Evolutionary conservation across 2,797 vertebrate genomes (phyloP), one percentile per base, ranked within the genome.

Genomic region (Eidolon dupreanum): DNA sequence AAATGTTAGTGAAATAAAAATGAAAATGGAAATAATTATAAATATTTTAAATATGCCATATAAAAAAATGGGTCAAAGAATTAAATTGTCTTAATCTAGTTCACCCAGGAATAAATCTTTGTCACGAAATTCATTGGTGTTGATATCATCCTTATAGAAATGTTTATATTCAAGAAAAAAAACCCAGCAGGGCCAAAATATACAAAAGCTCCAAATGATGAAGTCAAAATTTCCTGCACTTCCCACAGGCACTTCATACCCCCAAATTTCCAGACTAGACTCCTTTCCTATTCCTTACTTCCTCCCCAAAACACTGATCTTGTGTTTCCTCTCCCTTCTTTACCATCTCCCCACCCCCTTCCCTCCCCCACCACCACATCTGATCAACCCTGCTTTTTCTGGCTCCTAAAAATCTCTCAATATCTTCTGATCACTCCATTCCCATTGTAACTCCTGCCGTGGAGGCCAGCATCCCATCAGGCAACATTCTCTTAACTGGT

Each of bases 1-100:
- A 66, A 89, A 89, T 49, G 33, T 81, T 88, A 28, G 43, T 87
- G 78, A 95, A 82, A 91, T 55, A 85, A 94, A 90, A 94, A 73
- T 20, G n/a, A 49, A 61, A 77, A 36, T 38, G 28, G 43, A 75
- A 75, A 65, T 13, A 36, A 22, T 9, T 82, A 49, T 8, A 88
- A 94, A 92, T 51, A 92, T n/a, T 78, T 86, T 87, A 84, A 90
- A 92, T 90, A 63, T 57, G 26, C 8, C 38, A n/a, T 3, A 43
- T 43, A 53, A 95, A 95, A 92, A 95, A 94, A 92, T 31, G 36
- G 36, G 28, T 63, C 59, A 43, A 89, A 82, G 79, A 81, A 84
- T 87, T 66, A 75, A 91, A 92, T 22, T 87, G 33, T 4, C 92
- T 63, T 41, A 59, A 43, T 15, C 41, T 71, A 75, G 8, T 61